Base-by-base conservation (phyloP, 1,140 invertebrate genomes). In the Drosophila ogumai region DNA sequence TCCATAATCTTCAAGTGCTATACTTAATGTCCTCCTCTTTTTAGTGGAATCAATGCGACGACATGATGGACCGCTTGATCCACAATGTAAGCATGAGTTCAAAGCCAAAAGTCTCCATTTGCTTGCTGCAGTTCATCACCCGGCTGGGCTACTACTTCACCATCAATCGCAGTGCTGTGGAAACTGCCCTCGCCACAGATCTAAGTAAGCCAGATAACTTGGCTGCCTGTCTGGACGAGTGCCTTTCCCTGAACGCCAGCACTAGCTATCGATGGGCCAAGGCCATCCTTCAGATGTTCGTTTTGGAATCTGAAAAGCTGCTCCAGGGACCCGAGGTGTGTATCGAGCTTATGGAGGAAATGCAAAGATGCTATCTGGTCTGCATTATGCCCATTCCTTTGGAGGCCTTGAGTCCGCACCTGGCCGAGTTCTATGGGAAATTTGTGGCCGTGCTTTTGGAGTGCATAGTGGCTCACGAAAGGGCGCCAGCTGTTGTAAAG, bases 21-120 rank as follows among this genome's bases (percentile, higher is more conserved):
- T 17, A 2, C 0, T 47, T 19, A 3, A 17, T 22, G n/a, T 32
- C 1, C 13, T 6, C 19, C 9, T 10, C 17, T 79, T 86, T 90
- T n/a, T 32, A 90, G 85, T 90, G 85, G 85, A 90, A 81, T 59
- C 74, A 90, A 34, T 86, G 86, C 12, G 85, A 90, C 22, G 85
- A 90, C 41, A 81, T 90, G 85, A 46, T 90, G 3, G 78, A 90
- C 0, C 75, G 86, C 0, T 81, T 90, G 15, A 61, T 86, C 8
- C 64, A 71, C 12, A 90, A 90, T 60, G 79, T 90, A 0, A 63
- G 63, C 2, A 54, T 90, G 43, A n/a, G 71, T 0, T 71, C 86
- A 3, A 72, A 54, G 1, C 64, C 60, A 0, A 31, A 73, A 44
- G 57, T 75, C 32, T 79, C 86, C 3, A 64, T 90, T 41, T 69